Percentiles rank a stretch among this genome's conserved stretches.
These are phyloP conservation scores for Notothenia coriiceps DNA, from an alignment of 2,113 vertebrate genomes.

Conservation along the genomic window DNA sequence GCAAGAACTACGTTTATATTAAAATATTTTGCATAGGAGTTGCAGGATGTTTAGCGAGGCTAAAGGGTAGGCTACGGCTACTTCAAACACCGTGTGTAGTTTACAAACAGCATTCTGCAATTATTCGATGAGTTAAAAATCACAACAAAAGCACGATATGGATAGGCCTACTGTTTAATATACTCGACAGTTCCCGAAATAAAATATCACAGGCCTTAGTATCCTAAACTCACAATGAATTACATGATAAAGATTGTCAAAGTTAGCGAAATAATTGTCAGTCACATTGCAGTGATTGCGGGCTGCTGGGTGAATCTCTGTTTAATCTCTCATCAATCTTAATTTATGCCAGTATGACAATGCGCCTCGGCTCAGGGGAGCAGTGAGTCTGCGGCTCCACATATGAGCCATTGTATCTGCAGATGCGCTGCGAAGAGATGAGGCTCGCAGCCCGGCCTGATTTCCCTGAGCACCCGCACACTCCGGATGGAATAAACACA, in stretches of 20 bases:
- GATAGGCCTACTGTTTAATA: neutral
- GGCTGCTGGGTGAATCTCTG: conserved; percentile 82
- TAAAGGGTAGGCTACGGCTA: neutral
- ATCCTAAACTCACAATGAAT: neutral
- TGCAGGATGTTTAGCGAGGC: neutral
- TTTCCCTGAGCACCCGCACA: conserved; percentile 92
- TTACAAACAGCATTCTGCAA: neutral
- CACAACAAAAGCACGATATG: neutral
- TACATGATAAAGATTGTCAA: conserved; percentile 81
- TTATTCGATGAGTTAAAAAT: neutral
- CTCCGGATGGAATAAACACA: conserved; percentile 90
- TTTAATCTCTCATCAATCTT: conserved; percentile 99
- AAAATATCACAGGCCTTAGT: rapidly evolving
- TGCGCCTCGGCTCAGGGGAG: conserved; percentile 89
- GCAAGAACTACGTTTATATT: rapidly evolving
- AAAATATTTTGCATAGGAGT: neutral
- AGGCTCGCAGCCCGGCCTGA: conserved; percentile 86
- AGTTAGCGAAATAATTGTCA: conserved; percentile 87
- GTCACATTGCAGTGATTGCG: conserved; percentile 88
- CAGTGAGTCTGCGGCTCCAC: conserved; percentile 89
- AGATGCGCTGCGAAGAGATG: conserved; percentile 88
- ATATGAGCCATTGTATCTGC: conserved; percentile 92
- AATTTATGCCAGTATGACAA: conserved; percentile 98
- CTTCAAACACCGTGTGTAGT: neutral
- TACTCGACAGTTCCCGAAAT: neutral